Evolutionary conservation across 2,888 invertebrate genomes (phyloP).

Genomic region (Ptilodon capucinus): DNA sequence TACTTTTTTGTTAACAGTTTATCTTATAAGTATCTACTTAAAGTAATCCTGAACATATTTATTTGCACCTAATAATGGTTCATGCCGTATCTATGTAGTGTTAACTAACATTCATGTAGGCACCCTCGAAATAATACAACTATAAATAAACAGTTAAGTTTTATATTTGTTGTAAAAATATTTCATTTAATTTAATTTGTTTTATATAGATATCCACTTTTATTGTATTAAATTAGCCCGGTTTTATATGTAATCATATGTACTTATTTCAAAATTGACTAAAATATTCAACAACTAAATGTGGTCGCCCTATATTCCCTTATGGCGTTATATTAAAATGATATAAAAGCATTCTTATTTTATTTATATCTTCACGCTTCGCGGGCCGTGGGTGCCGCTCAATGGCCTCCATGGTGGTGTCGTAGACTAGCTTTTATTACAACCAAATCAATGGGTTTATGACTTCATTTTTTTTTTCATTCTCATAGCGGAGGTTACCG

Average conservation of each 20-base stretch:
- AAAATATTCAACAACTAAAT: background rate
- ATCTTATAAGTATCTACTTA: too few relatives aligned
- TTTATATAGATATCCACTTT: too few relatives aligned
- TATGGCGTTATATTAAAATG: background rate
- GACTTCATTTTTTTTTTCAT: slow-evolving; percentile 13
- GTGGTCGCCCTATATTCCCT: background rate
- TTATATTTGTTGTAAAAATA: too few relatives aligned
- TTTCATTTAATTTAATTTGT: too few relatives aligned
- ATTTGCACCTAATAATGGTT: too few relatives aligned
- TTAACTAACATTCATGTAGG: too few relatives aligned
- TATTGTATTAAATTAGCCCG: too few relatives aligned
- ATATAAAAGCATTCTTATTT: slow-evolving; percentile 7
- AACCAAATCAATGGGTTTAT: slow-evolving; percentile 22
- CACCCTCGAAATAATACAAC: too few relatives aligned
- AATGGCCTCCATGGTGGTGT: slow-evolving; percentile 14
- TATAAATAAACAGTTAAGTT: too few relatives aligned
- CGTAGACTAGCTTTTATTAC: slow-evolving; percentile 22
- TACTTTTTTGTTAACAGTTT: background rate
- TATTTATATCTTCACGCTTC: slow-evolving; percentile 12
- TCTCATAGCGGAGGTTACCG: background rate
- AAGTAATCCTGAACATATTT: too few relatives aligned
- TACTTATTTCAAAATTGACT: background rate
- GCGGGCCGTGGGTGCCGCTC: slow-evolving; percentile 19
- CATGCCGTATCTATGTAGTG: too few relatives aligned
- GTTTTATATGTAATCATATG: too few relatives aligned